Conservation (phyloP, 2,113 vertebrate species). For the Eublepharis macularius region DNA sequence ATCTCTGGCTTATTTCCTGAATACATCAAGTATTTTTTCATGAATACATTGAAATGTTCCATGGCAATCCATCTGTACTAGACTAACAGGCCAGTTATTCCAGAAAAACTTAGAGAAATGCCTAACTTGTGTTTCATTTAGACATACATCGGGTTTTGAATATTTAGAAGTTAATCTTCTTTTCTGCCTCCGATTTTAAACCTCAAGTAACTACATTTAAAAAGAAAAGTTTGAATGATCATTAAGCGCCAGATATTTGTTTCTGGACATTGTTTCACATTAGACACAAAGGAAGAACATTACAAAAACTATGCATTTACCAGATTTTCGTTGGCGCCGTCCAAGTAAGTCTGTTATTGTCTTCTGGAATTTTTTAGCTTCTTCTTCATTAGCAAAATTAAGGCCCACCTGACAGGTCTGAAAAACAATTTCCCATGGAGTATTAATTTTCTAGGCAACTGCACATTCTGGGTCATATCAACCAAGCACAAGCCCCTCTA, state of each 20-base stretch:
- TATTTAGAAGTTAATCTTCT: neutral
- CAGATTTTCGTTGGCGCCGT: slow-evolving; percentile 90
- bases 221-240: neutral
- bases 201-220: neutral
- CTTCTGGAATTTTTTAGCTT: slow-evolving; percentile 91
- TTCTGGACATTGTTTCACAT: neutral
- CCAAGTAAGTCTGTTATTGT: slow-evolving; percentile 88
- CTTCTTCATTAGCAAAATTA: slow-evolving; percentile 98
- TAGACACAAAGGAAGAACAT: rapidly evolving
- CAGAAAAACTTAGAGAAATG: too few species aligned
- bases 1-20: too few species aligned
- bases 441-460: neutral
- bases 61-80: too few species aligned
- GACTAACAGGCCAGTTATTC: too few species aligned
- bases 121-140: neutral
- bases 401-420: slow-evolving; percentile 94
- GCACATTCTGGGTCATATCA: neutral
- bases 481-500: too few species aligned
- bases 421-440: slow-evolving; percentile 42
- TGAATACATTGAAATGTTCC: too few species aligned
- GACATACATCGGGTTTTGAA: neutral
- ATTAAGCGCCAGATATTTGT: neutral
- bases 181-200: neutral
- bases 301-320: slow-evolving; percentile 70
- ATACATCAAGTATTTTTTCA: too few species aligned